Evolutionary conservation across 2,888 invertebrate species (phyloP), one percentile per base, ranked within the genome.

Genomic region (Melieria crassipennis): DNA sequence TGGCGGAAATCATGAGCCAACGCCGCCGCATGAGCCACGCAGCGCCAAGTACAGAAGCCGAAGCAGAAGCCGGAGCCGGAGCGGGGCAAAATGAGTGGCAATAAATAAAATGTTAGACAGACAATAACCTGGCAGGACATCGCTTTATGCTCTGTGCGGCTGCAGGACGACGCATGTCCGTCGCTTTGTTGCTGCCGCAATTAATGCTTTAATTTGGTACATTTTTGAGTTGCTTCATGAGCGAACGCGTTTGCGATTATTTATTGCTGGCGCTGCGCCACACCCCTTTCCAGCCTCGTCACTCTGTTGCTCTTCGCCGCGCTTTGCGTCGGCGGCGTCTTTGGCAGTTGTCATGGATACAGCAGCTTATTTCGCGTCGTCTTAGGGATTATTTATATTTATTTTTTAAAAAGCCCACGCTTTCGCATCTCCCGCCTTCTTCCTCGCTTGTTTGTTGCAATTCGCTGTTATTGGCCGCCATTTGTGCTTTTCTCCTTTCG

Each of bases 161-260:
- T 48, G 48, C 50, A n/a, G 42, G 42, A 57, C 45, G 43, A 45
- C 45, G 52, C 60, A 52, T 48, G 16, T 42, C 48, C 58, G 16
- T 30, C 52, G 50, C 43, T 63, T 9, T 46, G 13, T 5, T 5
- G 71, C 70, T 70, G 58, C 60, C 65, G 69, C 71, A 71, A 71
- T 71, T 73, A 71, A 71, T 62, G 71, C 63, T 71, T 71, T 69
- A 71, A 73, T 69, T 71, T 66, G 62, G 55, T 65, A 65, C 50
- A 71, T 71, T 73, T 68, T 71, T 71, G 45, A 68, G 67, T 64
- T 62, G 48, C 47, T 58, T 64, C n/a, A 13, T 13, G 11, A 11
- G 13, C 11, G 7, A 65, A 56, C 13, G 48, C 45, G 11, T 43
- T 10, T 30, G 62, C 62, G 56, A 69, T 56, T 62, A 62, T 62